Percentiles rank a stretch among this genome's conserved stretches.
phyloP scores from a whole-genome alignment of 2,797 vertebrate genomes.

The Enteromius thamalakanensis region DNA sequence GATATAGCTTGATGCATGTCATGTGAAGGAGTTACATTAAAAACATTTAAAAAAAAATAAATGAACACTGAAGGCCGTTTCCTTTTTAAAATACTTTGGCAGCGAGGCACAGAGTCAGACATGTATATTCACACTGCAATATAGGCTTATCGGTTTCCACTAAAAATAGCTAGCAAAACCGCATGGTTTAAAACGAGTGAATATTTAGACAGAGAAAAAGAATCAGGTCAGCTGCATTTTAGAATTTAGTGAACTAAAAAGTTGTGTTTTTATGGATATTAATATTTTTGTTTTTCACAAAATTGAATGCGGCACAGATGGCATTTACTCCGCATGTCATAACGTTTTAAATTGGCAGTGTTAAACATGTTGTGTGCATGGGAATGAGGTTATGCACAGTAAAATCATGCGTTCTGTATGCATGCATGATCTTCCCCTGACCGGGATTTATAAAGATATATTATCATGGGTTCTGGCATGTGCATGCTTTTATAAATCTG shows the following conservation, averaged over 20 bases:
- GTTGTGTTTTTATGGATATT: neutral
- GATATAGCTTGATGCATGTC: neutral
- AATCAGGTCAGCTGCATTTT: neutral
- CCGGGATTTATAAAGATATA: neutral
- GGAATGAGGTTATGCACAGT: neutral
- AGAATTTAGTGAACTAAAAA: neutral
- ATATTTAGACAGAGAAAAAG: neutral
- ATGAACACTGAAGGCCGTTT: neutral
- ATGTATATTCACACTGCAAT: too few species aligned
- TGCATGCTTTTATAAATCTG: neutral
- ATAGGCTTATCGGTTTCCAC: too few species aligned
- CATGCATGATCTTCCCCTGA: neutral
- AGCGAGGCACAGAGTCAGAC: too few species aligned
- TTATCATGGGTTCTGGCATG: neutral
- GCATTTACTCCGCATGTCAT: neutral
- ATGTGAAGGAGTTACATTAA: too few species aligned
- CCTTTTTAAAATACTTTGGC: too few species aligned
- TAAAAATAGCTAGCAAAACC: too few species aligned
- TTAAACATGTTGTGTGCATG: neutral
- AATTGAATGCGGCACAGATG: neutral
- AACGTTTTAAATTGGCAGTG: neutral
- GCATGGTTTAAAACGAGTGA: too few species aligned
- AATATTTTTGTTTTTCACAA: neutral
- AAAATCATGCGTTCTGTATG: neutral
- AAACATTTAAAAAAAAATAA: too few species aligned